Evolutionary conservation across 2,888 invertebrate species (phyloP).

Genomic region (Strigamia transsilvanica): DNA sequence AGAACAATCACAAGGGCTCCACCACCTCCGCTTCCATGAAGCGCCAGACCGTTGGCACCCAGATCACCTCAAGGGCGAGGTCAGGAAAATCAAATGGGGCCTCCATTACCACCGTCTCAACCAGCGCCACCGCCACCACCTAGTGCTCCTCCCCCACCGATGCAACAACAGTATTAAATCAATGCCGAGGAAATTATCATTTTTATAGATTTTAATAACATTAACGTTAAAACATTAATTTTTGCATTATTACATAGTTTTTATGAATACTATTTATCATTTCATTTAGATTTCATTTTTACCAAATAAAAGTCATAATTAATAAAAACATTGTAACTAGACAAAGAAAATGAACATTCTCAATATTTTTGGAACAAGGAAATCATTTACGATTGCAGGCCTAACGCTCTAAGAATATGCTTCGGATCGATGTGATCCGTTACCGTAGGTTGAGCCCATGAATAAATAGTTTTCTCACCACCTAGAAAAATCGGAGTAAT

Average conservation of each 20-base stretch:
- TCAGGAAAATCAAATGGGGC: constrained; percentile 62
- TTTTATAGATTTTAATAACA: not conserved
- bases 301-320: not conserved
- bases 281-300: not conserved
- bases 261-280: not conserved
- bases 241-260: not conserved
- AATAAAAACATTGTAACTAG: not conserved
- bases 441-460: constrained; percentile 71
- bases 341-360: not conserved
- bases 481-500: constrained; percentile 60
- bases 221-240: not conserved
- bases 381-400: not conserved
- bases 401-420: constrained; percentile 36
- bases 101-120: constrained; percentile 73
- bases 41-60: constrained; percentile 69
- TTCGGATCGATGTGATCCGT: constrained; percentile 68
- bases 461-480: constrained; percentile 68
- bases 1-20: constrained; percentile 57
- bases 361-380: not conserved
- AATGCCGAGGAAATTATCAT: not conserved
- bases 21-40: constrained; percentile 65
- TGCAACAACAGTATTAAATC: constrained; percentile 34
- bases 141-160: constrained; percentile 57
- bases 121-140: constrained; percentile 59
- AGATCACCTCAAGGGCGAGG: constrained; percentile 69